Percentiles rank a stretch among this genome's conserved stretches.
Conservation (phyloP, 1,140 invertebrate genomes). For the Caenorhabditis inopinata region DNA sequence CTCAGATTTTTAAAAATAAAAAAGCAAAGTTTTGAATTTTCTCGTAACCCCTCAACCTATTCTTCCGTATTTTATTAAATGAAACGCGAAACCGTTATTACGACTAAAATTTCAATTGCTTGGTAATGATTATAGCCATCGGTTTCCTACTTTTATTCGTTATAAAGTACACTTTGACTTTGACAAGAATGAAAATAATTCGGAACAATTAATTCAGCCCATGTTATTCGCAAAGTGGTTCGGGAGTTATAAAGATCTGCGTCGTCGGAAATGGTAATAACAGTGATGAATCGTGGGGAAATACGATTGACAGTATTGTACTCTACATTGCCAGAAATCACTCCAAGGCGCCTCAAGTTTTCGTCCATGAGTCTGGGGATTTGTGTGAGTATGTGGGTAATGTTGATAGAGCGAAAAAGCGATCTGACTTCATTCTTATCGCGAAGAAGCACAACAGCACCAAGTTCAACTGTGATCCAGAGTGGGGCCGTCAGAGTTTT, state of each 20-base stretch:
- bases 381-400: not conserved
- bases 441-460: not conserved
- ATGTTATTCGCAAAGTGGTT: not conserved
- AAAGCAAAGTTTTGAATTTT: too few species aligned
- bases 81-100: too few species aligned
- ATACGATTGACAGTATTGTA: not conserved
- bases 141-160: constrained; percentile 22
- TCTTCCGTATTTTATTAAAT: too few species aligned
- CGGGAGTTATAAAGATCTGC: not conserved
- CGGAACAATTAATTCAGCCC: not conserved
- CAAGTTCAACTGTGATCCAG: not conserved
- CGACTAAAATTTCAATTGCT: too few species aligned
- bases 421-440: not conserved
- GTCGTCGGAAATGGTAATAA: not conserved
- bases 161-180: not conserved
- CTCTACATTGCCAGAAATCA: not conserved
- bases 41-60: too few species aligned
- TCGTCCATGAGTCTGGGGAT: not conserved
- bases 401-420: not conserved
- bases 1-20: too few species aligned
- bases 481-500: not conserved
- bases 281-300: not conserved
- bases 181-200: not conserved
- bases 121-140: not conserved
- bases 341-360: not conserved